These are phyloP conservation scores for Rhinatrema bivittatum DNA, from an alignment of 2,797 vertebrate species.

Conservation along the genomic window DNA sequence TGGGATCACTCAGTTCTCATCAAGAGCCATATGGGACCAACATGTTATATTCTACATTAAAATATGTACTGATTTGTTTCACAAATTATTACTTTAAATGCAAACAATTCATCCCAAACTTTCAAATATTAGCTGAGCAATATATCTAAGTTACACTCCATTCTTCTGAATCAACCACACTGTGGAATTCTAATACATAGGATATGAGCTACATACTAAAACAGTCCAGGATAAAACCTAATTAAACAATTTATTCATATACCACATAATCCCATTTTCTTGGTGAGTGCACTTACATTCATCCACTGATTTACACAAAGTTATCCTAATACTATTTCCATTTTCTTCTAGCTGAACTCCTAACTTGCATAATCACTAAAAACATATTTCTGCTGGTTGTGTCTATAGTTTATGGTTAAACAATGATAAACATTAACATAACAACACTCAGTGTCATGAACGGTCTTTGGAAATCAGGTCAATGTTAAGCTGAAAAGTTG, in stretches of 20 bases:
- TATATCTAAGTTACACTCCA: conserved; percentile 1
- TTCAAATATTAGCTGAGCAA: conserved; percentile 10
- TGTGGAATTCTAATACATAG: too few species aligned
- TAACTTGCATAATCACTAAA: too few species aligned
- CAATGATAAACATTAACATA: not conserved
- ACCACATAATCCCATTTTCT: too few species aligned
- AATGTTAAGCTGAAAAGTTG: conserved; percentile 10
- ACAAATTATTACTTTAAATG: conserved; percentile 21
- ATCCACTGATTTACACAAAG: too few species aligned
- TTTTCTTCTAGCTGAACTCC: too few species aligned
- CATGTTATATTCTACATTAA: not conserved
- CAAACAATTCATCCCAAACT: conserved; percentile 25
- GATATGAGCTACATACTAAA: too few species aligned
- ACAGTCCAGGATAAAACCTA: too few species aligned
- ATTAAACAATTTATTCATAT: too few species aligned
- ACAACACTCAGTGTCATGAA: not conserved
- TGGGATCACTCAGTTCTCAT: conserved; percentile 6
- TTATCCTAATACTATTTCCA: too few species aligned
- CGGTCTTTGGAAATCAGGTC: conserved; percentile 11
- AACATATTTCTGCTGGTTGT: conserved; percentile 12
- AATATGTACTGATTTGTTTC: conserved; percentile 9
- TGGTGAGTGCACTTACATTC: too few species aligned
- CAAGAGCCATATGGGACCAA: conserved; percentile 2
- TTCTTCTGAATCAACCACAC: conserved; percentile 12
- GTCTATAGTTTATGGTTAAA: not conserved